Evolutionary conservation across 1,140 invertebrate genomes (phyloP), one percentile per base, ranked within the genome.

Genomic region (Venustaconcha ellipsiformis): DNA sequence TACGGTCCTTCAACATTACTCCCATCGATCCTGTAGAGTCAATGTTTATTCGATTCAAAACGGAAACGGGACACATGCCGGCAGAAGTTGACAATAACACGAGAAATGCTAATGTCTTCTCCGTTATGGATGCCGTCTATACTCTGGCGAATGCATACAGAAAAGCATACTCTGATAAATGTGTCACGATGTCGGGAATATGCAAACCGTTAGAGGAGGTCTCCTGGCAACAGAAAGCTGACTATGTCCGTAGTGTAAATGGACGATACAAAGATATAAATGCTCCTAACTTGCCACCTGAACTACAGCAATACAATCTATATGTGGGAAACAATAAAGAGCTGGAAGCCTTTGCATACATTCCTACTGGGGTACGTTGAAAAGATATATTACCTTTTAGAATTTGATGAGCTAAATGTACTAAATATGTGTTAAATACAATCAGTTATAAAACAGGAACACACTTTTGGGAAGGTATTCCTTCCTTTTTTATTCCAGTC

Each of bases 401-500:
- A 65, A 48, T 80, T 80, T 70, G 59, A 77, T 63, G 60, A 70
- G 18, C 72, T 74, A 17, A 75, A 80, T 57, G 70, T 80, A 48
- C 8, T 70, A 5, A 37, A 11, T 48, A 48, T 48, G 0, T 48
- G 37, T 48, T 4, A 48, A 48, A 48, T 48, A 48, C 11, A 11
- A 11, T 48, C 37, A 48, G 37, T 48, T 48, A 48, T 48, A 48
- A 48, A 48, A 48, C 11, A 48, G 37, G 37, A 48, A 48, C 6
- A 11, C 37, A 6, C 37, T 48, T 48, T 48, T 8, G 37, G 6
- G 6, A 48, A 48, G 11, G 37, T 48, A 48, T 48, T 48, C 37
- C 11, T 48, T 11, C 4, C 37, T 48, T 48, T 48, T 48, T 11
- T 6, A 48, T 48, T 11, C 11, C 37, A 6, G 6, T 0, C 11